Evolutionary conservation across 2,888 invertebrate genomes (phyloP).

Genomic region (Scaptomyza parva): DNA sequence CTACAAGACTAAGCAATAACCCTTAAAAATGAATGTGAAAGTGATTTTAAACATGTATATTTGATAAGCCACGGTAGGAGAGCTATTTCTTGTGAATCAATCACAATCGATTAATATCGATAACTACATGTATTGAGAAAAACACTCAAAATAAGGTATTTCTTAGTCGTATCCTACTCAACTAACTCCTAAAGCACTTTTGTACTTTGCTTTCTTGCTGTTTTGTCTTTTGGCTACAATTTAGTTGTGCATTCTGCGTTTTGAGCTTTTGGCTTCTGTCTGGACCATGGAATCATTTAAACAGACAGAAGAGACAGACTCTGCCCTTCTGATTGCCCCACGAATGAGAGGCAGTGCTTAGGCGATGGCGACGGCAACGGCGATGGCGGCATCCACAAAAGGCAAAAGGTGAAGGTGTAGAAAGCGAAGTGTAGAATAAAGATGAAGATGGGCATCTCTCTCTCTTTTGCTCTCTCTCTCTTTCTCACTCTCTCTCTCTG

Average conservation of each 20-base stretch:
- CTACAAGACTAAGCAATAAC: no score
- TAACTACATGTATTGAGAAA: neutral
- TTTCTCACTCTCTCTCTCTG: no score
- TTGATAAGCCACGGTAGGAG: no score
- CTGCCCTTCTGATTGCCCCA: constrained; percentile 9
- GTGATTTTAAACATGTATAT: no score
- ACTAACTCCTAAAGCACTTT: neutral
- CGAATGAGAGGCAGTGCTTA: constrained; percentile 31
- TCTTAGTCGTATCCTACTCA: neutral
- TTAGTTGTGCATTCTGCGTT: constrained; percentile 33
- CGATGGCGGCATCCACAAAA: constrained; percentile 9
- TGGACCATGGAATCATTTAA: constrained; percentile 2
- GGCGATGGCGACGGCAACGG: constrained; percentile 22
- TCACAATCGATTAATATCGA: neutral
- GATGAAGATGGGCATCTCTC: neutral
- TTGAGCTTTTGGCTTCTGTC: constrained; percentile 22
- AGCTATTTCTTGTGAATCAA: neutral
- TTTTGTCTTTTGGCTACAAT: constrained; percentile 13
- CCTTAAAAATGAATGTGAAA: no score
- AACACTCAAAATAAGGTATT: neutral
- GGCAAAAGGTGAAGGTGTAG: neutral
- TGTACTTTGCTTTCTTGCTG: neutral
- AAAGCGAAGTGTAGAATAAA: neutral
- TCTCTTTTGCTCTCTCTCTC: no score
- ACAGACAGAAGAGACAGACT: neutral